Conservation (phyloP, 2,888 invertebrate genomes). For the Eupithecia pulchellata region DNA sequence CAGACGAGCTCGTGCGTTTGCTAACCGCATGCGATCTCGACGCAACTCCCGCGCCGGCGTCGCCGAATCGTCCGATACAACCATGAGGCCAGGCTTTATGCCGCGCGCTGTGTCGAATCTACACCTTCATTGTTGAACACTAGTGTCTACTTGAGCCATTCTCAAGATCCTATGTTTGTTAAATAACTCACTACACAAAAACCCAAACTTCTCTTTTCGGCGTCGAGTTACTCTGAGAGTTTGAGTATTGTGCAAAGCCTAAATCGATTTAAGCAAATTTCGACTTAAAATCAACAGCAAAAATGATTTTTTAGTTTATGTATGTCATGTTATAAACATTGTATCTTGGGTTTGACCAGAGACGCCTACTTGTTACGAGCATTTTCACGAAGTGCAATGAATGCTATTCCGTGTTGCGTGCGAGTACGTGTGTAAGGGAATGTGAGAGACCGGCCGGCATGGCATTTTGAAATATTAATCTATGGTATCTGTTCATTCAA, state of each 20-base stretch:
- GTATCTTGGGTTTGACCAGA: neutral
- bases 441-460: neutral
- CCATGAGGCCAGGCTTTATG: conserved; percentile 64
- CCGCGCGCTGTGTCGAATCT: conserved; percentile 52
- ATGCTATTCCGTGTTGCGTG: neutral
- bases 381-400: neutral
- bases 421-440: neutral
- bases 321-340: too few relatives aligned
- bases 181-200: neutral
- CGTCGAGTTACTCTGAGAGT: too few relatives aligned
- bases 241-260: too few relatives aligned
- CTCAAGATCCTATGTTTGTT: neutral
- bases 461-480: neutral
- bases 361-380: neutral
- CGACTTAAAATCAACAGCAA: too few relatives aligned
- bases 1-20: conserved; percentile 95
- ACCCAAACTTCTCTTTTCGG: neutral
- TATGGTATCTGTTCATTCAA: neutral
- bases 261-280: too few relatives aligned
- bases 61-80: conserved; percentile 73
- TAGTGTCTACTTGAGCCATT: conserved; percentile 4
- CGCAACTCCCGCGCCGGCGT: conserved; percentile 88
- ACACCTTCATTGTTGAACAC: conserved; percentile 46
- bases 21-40: conserved; percentile 98
- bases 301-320: too few relatives aligned